Conservation (phyloP, 2,888 invertebrate species). For the Tachina fera region DNA sequence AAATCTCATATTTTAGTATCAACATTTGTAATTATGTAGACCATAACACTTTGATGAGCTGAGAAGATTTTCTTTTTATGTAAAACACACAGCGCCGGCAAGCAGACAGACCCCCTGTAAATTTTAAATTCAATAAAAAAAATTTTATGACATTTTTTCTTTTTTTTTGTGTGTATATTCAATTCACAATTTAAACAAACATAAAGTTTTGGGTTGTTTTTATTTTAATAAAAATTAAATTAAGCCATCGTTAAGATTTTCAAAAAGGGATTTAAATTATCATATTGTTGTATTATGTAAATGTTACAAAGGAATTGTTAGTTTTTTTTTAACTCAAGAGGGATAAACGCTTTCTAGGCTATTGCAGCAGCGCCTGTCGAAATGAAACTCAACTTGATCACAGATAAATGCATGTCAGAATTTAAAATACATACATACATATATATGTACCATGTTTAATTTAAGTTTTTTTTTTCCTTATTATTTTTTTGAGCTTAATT, state of each 20-base stretch:
- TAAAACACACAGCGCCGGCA: background rate
- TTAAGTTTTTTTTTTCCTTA: too few relatives aligned
- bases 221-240: conserved; percentile 13
- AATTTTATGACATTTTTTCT: background rate
- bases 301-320: background rate
- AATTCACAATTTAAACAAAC: background rate
- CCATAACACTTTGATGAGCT: conserved; percentile 4
- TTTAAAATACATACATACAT: too few relatives aligned
- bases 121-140: conserved; percentile 17
- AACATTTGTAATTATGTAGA: conserved; percentile 23
- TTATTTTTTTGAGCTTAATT: too few relatives aligned
- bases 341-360: too few relatives aligned
- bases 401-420: too few relatives aligned
- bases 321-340: background rate
- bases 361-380: too few relatives aligned
- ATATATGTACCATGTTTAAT: too few relatives aligned
- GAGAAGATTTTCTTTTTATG: background rate
- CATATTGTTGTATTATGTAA: conserved; percentile 3
- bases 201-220: conserved; percentile 3
- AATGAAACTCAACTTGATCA: too few relatives aligned
- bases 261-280: conserved; percentile 11
- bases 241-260: conserved; percentile 28
- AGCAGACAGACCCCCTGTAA: conserved; percentile 2
- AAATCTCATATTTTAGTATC: conserved; percentile 11
- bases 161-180: background rate